These are phyloP conservation scores for Lophotriccus pileatus DNA, from an alignment of 2,797 vertebrate genomes.

Conservation along the genomic window DNA sequence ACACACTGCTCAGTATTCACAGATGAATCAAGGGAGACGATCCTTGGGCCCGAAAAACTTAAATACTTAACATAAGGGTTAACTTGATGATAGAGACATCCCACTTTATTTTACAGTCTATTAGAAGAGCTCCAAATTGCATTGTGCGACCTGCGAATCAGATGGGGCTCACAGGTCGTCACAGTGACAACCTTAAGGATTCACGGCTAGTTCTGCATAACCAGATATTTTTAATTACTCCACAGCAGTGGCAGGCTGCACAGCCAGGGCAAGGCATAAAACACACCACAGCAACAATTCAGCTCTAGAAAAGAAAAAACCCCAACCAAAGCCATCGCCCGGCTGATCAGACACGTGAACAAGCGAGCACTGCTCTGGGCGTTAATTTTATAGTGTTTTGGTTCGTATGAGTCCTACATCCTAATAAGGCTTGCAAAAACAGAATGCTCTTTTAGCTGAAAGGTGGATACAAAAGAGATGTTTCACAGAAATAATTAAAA, in stretches of 20 bases:
- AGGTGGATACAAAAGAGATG: fast-evolving
- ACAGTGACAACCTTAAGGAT: conserved; percentile 15
- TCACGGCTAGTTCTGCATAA: conserved; percentile 52
- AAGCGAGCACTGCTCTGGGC: not conserved
- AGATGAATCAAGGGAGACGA: conserved; percentile 35
- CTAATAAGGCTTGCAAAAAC: not conserved
- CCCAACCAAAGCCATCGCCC: not conserved
- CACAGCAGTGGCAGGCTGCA: not conserved
- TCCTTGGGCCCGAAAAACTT: conserved; percentile 36
- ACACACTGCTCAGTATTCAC: conserved; percentile 21
- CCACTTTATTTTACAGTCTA: conserved; percentile 56
- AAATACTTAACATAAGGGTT: conserved; percentile 53
- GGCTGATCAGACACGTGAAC: not conserved
- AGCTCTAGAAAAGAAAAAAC: not conserved
- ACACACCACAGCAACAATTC: not conserved
- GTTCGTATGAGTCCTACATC: not conserved
- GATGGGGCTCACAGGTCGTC: conserved; percentile 27
- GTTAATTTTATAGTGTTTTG: not conserved
- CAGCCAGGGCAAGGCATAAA: not conserved
- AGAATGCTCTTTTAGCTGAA: not conserved
- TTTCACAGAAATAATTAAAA: not conserved
- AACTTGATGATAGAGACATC: conserved; percentile 39
- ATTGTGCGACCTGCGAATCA: conserved; percentile 21
- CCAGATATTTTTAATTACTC: conserved; percentile 56
- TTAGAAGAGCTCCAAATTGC: conserved; percentile 59